A percentile compares a stretch with the other conserved stretches of the same genome.
Evolutionary conservation across 2,797 vertebrate species (phyloP).

Genomic region (Neostethus bicornis): DNA sequence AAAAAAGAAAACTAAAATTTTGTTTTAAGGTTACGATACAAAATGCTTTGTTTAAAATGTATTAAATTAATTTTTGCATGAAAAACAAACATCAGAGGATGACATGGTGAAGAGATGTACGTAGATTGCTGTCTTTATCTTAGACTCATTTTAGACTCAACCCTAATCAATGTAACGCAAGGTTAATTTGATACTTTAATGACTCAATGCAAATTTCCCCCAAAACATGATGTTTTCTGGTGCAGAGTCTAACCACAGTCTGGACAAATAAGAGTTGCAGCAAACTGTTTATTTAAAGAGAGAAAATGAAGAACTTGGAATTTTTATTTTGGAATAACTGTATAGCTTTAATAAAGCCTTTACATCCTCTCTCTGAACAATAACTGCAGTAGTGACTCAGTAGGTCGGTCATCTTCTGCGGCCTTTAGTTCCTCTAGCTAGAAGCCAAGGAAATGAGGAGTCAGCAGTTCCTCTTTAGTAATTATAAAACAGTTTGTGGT

Average conservation of each 20-base stretch:
- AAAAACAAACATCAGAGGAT: too few species aligned
- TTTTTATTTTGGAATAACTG: background rate
- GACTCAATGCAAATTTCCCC: too few species aligned
- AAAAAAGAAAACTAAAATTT: too few species aligned
- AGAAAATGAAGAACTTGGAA: slow-evolving; percentile 25
- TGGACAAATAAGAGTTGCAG: slow-evolving; percentile 14
- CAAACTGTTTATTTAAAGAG: slow-evolving; percentile 27
- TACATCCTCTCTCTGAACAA: slow-evolving; percentile 25
- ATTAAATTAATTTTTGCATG: too few species aligned
- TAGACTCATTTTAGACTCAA: too few species aligned
- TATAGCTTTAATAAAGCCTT: slow-evolving; percentile 12
- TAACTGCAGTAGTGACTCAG: slow-evolving; percentile 42
- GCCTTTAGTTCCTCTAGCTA: slow-evolving; percentile 32
- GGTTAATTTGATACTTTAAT: too few species aligned
- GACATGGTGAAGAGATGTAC: too few species aligned
- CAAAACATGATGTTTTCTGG: background rate
- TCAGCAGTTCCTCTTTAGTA: slow-evolving; percentile 33
- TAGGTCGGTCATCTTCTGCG: slow-evolving; percentile 17
- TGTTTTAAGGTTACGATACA: too few species aligned
- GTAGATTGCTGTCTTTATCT: too few species aligned
- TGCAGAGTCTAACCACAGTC: slow-evolving; percentile 42
- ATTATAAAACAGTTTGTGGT: slow-evolving; percentile 28
- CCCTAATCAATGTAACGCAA: background rate
- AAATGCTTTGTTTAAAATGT: too few species aligned
- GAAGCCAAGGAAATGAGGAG: slow-evolving; percentile 7